Evolutionary conservation across 1,140 invertebrate species (phyloP).

Genomic region (Berghia stephanieae): DNA sequence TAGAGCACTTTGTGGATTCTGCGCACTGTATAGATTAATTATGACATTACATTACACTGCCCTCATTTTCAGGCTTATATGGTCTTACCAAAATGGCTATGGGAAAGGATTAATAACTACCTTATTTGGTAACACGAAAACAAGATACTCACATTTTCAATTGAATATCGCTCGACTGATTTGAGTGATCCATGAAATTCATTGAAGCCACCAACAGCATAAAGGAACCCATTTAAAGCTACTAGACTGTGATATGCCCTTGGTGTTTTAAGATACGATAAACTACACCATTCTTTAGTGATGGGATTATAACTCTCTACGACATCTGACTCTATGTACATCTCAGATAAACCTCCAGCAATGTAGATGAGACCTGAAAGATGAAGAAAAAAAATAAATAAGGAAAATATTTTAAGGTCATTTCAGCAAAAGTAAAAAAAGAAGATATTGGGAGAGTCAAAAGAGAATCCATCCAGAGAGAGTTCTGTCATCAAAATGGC

Average conservation of each 20-base stretch:
- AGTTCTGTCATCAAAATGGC: no score
- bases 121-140: no score
- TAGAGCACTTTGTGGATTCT: no score
- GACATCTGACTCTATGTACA: slow-evolving; percentile 79
- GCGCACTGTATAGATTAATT: no score
- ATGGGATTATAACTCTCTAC: slow-evolving; percentile 81
- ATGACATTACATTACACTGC: no score
- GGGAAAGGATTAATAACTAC: no score
- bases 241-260: slow-evolving; percentile 88
- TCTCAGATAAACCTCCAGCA: slow-evolving; percentile 87
- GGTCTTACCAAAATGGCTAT: no score
- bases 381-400: slow-evolving; percentile 33
- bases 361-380: slow-evolving; percentile 88
- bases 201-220: slow-evolving; percentile 87
- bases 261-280: slow-evolving; percentile 80
- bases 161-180: slow-evolving; percentile 88
- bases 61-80: no score
- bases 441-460: no score
- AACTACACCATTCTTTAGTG: slow-evolving; percentile 78
- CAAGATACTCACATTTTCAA: slow-evolving; percentile 80
- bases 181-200: slow-evolving; percentile 78
- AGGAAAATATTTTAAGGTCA: no score
- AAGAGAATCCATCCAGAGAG: no score
- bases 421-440: no score
- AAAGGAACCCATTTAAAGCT: slow-evolving; percentile 80